Conservation (phyloP, 2,113 vertebrate genomes). For the Marcusenius ussheri region DNA sequence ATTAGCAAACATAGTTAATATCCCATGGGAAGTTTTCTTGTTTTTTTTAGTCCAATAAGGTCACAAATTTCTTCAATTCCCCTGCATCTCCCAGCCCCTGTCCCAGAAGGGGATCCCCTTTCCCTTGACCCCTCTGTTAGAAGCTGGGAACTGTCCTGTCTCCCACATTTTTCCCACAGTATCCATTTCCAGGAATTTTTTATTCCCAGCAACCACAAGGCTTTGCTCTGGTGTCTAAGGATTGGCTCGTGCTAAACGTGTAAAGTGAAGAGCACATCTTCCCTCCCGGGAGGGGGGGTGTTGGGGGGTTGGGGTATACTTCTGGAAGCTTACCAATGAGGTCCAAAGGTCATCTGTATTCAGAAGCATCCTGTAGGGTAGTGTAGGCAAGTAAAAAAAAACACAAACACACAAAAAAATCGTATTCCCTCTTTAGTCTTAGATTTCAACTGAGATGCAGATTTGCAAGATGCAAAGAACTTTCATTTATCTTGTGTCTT, state of each 20-base stretch:
- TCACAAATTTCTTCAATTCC: constrained; percentile 26
- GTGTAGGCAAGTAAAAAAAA: not conserved
- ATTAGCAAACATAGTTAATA: constrained; percentile 46
- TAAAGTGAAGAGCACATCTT: not conserved
- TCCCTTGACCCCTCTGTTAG: constrained; percentile 13
- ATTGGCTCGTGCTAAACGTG: constrained; percentile 16
- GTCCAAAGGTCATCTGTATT: constrained; percentile 16
- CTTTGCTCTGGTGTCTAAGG: constrained; percentile 28
- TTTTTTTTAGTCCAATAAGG: constrained; percentile 39
- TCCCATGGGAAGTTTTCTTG: constrained; percentile 45
- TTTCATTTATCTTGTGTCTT: not conserved
- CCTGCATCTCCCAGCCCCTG: not conserved
- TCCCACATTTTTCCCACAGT: constrained; percentile 34
- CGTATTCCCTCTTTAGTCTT: not conserved
- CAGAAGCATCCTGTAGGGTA: not conserved
- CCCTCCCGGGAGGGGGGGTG: not conserved
- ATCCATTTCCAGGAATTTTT: constrained; percentile 8
- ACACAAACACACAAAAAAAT: not conserved
- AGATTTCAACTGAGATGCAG: not conserved
- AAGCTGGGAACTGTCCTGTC: constrained; percentile 30
- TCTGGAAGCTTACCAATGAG: not conserved
- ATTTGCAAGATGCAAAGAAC: not conserved
- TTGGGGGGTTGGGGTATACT: not conserved
- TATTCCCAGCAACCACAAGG: constrained; percentile 30
- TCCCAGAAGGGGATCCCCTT: constrained; percentile 23